Base-by-base conservation (phyloP, 2,888 invertebrate species). In the Mactromeris polynyma region DNA sequence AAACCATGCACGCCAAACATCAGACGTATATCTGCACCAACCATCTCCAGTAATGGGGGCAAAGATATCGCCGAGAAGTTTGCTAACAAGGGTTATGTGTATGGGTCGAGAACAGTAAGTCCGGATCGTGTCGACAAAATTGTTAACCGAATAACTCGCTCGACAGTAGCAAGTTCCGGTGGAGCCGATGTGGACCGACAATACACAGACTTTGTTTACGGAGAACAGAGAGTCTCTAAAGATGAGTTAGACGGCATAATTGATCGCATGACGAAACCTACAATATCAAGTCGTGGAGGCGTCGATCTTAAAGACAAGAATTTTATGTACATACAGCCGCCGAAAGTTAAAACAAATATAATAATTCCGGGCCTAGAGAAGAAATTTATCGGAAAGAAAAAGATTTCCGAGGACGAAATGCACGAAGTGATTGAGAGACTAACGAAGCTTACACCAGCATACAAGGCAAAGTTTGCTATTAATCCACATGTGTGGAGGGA, bases 401-500 rank as follows among this genome's bases (percentile, higher is more conserved):
- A 90, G 54, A 94, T 95, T 19, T 90, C 91, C 14, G 58, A 82
- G 0, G 90, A 93, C 1, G 91, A 95, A 80, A 82, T 96, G 91
- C 86, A 93, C 51, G 92, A 93, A 4, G 95, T 96, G 46, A 94
- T 96, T 21, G 86, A 89, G 0, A 89, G 96, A 19, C 93, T 96
- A 19, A 94, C 93, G 7, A 89, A 93, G 26, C 93, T 95, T 58
- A 96, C 96, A 9, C 94, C 94, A 33, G 94, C 95, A 6, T 95
- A 94, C 86, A 93, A 94, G 51, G 94, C 95, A 26, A 95, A 95
- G 83, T 95, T 94, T 88, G 92, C 94, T 7, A 83, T 90, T 0
- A 94, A 93, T 86, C 93, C 92, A 0, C 94, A 95, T 90, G 95
- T 95, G 0, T 95, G 95, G 95, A 89, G 91, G 38, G 95, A 95